These are phyloP conservation scores for Gobionotothen gibberifrons DNA, from an alignment of 2,797 vertebrate genomes.

Conservation along the genomic window DNA sequence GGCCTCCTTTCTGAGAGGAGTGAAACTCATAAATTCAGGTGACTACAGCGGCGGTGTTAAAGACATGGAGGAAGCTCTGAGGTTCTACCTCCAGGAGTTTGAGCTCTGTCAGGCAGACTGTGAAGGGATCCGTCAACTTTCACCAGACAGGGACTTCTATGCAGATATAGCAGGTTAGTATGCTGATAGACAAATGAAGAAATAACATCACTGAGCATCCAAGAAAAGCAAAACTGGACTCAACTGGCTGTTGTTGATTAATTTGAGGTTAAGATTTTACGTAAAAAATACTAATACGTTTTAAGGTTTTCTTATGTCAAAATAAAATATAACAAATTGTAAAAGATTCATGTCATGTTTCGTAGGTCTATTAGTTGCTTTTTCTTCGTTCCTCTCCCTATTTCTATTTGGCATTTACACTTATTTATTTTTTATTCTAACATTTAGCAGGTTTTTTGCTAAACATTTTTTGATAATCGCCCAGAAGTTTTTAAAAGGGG, in stretches of 20 bases:
- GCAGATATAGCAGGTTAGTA: constrained; percentile 85
- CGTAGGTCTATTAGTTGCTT: neutral
- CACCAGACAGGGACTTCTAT: constrained; percentile 86
- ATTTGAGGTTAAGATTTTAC: neutral
- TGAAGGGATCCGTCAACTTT: constrained; percentile 85
- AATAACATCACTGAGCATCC: neutral
- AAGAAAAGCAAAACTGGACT: neutral
- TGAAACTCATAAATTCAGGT: constrained; percentile 86
- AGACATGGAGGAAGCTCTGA: constrained; percentile 89
- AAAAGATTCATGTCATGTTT: neutral
- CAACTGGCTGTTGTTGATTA: neutral
- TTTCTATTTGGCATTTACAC: too few relatives aligned
- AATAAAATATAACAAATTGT: neutral
- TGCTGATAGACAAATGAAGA: neutral
- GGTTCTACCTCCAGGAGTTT: constrained; percentile 86
- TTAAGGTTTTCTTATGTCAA: too few relatives aligned
- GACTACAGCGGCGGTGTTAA: constrained; percentile 85
- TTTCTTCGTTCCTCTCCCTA: neutral
- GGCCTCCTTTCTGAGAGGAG: constrained; percentile 77
- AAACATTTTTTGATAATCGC: too few relatives aligned
- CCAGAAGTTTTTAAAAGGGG: neutral
- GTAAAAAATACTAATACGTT: neutral
- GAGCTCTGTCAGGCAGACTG: constrained; percentile 87
- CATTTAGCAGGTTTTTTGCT: too few relatives aligned
- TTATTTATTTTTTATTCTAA: too few relatives aligned